Percentiles rank a stretch among this genome's conserved stretches.
Conservation (phyloP, 35 echinoderm and acorn worm species). For the Holothuria glaberrima region DNA sequence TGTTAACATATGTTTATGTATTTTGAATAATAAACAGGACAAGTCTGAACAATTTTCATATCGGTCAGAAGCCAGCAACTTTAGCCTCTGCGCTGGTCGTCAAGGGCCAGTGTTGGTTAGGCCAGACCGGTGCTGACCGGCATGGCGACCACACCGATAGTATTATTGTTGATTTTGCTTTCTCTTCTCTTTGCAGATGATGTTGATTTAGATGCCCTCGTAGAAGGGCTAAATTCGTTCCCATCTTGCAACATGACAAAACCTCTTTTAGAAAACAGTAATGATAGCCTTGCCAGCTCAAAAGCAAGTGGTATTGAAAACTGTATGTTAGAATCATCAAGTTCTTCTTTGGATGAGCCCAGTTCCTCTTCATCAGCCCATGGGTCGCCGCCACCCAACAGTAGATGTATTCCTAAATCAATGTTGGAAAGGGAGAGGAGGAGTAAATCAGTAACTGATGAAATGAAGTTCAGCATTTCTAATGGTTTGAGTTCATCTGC, state of each 20-base stretch:
- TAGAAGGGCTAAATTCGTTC: constrained; percentile 89
- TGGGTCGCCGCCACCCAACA: constrained; percentile 35
- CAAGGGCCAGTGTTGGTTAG: too few relatives aligned
- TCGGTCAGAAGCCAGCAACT: too few relatives aligned
- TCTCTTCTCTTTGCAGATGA: constrained; percentile 66
- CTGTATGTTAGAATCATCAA: constrained; percentile 47
- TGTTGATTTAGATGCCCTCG: constrained; percentile 84
- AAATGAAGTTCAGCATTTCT: constrained; percentile 16
- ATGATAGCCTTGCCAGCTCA: constrained; percentile 54
- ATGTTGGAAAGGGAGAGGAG: constrained; percentile 70
- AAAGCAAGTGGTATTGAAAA: constrained; percentile 62
- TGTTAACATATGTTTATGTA: too few relatives aligned
- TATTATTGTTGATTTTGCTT: too few relatives aligned
- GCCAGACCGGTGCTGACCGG: too few relatives aligned
- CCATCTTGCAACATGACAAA: constrained; percentile 80
- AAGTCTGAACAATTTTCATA: too few relatives aligned
- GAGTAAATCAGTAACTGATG: constrained; percentile 71
- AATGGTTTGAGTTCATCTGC: constrained; percentile 62
- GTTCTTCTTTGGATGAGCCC: constrained; percentile 49
- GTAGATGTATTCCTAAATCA: constrained; percentile 64
- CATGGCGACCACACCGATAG: too few relatives aligned
- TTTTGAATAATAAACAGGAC: too few relatives aligned
- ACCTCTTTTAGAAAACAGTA: constrained; percentile 77
- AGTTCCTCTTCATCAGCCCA: constrained; percentile 24
- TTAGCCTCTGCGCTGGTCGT: too few relatives aligned